Conservation (phyloP, 2,797 vertebrate genomes). For the Rhinogobio ventralis region DNA sequence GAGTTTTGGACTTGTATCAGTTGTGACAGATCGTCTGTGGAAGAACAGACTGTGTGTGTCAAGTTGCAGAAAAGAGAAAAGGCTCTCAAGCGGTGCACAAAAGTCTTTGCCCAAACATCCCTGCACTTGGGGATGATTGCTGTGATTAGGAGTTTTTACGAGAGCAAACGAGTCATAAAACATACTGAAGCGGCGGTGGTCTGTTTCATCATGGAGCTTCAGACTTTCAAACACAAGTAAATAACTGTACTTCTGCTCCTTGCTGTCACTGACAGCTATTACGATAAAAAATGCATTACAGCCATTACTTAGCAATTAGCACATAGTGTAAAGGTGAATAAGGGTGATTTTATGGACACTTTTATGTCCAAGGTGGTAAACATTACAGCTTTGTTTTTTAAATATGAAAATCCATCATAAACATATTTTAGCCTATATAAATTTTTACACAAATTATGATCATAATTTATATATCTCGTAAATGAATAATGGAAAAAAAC, state of each 20-base stretch:
- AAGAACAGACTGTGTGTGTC: background rate
- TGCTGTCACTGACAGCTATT: conserved; percentile 11
- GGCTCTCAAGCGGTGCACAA: background rate
- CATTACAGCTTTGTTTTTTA: background rate
- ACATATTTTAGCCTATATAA: no score
- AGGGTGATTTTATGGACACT: background rate
- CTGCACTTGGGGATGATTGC: background rate
- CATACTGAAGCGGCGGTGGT: background rate
- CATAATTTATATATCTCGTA: no score
- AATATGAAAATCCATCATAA: background rate
- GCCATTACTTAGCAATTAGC: background rate
- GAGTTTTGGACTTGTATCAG: background rate
- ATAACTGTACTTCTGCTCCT: conserved; percentile 1
- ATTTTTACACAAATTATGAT: no score
- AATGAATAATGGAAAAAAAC: background rate
- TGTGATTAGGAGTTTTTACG: conserved; percentile 20
- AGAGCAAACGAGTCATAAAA: conserved; percentile 34
- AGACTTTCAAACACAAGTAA: conserved; percentile 22
- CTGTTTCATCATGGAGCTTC: conserved; percentile 3
- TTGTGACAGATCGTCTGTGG: background rate
- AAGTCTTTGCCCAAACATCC: background rate
- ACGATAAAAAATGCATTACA: background rate
- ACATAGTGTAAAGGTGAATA: background rate
- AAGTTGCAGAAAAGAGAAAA: background rate
- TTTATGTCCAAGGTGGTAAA: background rate